phyloP scores from a whole-genome alignment of 2,113 vertebrate species.

The Pedionomus torquatus region DNA sequence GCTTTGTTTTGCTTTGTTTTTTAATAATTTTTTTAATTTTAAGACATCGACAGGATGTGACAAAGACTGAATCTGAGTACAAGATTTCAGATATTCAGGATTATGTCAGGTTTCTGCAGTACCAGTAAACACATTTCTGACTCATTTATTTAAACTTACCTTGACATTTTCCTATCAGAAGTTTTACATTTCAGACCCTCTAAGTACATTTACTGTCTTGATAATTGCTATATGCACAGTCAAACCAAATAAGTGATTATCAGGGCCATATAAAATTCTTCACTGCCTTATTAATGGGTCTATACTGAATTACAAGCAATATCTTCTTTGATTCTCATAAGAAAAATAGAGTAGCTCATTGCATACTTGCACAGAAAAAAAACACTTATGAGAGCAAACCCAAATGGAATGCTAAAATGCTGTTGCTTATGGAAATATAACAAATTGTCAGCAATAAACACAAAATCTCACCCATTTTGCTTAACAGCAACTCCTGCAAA shows the following conservation, averaged over 20 bases:
- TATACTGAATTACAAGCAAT: not conserved
- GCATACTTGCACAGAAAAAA: not conserved
- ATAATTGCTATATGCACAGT: not conserved
- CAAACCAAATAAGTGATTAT: not conserved
- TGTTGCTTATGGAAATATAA: not conserved
- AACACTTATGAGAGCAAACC: not conserved
- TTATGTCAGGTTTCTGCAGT: not conserved
- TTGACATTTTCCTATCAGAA: not conserved
- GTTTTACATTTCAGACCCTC: not conserved
- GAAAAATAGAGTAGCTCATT: not conserved
- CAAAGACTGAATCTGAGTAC: not conserved
- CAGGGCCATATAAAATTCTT: not conserved
- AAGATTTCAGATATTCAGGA: not conserved
- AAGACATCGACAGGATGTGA: not conserved
- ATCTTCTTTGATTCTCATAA: not conserved
- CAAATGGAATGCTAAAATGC: not conserved
- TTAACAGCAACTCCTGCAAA: not conserved
- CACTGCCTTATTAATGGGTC: not conserved
- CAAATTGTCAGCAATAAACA: constrained; percentile 14
- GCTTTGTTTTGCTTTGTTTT: too few relatives aligned
- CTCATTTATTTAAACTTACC: constrained; percentile 14
- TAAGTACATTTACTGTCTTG: not conserved
- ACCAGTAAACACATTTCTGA: not conserved
- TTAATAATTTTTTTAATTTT: not conserved
- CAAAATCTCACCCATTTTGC: not conserved